These are phyloP conservation scores for Oostethus manadensis DNA, from an alignment of 2,113 vertebrate species.

Conservation along the genomic window DNA sequence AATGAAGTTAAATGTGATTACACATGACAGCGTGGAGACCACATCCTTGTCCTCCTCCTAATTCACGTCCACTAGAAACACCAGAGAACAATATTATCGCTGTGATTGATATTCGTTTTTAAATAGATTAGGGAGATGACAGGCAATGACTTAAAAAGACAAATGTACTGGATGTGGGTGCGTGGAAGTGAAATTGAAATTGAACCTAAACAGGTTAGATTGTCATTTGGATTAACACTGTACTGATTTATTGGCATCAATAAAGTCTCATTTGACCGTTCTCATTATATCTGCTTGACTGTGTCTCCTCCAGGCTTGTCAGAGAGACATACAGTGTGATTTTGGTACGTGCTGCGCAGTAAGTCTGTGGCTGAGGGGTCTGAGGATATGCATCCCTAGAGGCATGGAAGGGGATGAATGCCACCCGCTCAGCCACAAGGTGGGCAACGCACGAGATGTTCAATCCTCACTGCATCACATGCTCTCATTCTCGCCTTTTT, in stretches of 20 bases:
- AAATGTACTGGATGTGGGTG: background rate
- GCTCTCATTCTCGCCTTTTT: background rate
- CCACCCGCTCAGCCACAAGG: constrained; percentile 88
- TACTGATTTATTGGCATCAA: constrained; percentile 9
- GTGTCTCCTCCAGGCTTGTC: constrained; percentile 77
- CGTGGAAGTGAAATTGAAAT: constrained; percentile 2
- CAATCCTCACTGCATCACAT: constrained; percentile 1
- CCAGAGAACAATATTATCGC: constrained; percentile 43
- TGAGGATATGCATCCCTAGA: constrained; percentile 84
- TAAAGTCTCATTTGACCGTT: background rate
- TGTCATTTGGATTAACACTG: background rate
- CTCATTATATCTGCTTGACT: background rate
- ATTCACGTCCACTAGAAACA: constrained; percentile 35
- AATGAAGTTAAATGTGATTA: constrained; percentile 43
- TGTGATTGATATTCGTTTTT: constrained; percentile 49
- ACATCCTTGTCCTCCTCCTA: constrained; percentile 35
- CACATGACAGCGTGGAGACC: constrained; percentile 32
- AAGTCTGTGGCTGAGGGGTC: constrained; percentile 85
- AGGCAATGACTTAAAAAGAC: constrained; percentile 24
- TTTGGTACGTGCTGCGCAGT: constrained; percentile 82
- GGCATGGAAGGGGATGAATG: constrained; percentile 84
- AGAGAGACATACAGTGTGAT: constrained; percentile 81
- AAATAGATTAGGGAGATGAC: constrained; percentile 53
- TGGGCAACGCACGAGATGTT: constrained; percentile 38
- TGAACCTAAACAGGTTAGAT: background rate